Evolutionary conservation across 2,888 invertebrate genomes (phyloP).

Genomic region (Macrosiphum euphorbiae): DNA sequence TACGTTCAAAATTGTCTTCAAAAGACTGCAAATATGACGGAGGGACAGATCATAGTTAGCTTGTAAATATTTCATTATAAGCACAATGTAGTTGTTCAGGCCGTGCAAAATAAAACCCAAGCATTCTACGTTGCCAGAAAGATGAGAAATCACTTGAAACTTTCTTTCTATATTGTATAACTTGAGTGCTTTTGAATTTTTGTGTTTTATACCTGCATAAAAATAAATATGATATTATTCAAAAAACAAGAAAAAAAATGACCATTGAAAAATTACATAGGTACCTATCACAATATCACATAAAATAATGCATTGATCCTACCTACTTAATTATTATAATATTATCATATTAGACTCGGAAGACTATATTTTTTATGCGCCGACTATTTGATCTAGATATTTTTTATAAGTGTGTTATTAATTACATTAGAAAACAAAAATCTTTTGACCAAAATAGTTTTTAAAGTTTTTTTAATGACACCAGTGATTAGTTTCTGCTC

Average conservation of each 20-base stretch:
- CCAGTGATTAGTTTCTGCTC: background rate
- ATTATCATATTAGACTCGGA: background rate
- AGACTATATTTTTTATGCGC: background rate
- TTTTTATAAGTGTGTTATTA: background rate
- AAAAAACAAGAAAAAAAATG: background rate
- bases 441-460: background rate
- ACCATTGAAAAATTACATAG: background rate
- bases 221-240: background rate
- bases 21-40: constrained; percentile 68
- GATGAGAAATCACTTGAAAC: constrained; percentile 73
- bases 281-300: background rate
- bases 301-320: background rate
- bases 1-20: constrained; percentile 72
- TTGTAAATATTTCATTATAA: constrained; percentile 70
- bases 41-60: constrained; percentile 14
- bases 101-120: constrained; percentile 73
- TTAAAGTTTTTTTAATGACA: background rate
- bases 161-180: constrained; percentile 71
- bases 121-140: constrained; percentile 75
- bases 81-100: constrained; percentile 71
- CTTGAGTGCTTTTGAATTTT: constrained; percentile 56
- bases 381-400: background rate
- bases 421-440: background rate
- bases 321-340: background rate
- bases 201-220: constrained; percentile 39